A percentile compares a stretch with the other conserved stretches of the same genome.
Evolutionary conservation across 2,113 vertebrate species (phyloP).

Genomic region (Pollimyrus isidori): DNA sequence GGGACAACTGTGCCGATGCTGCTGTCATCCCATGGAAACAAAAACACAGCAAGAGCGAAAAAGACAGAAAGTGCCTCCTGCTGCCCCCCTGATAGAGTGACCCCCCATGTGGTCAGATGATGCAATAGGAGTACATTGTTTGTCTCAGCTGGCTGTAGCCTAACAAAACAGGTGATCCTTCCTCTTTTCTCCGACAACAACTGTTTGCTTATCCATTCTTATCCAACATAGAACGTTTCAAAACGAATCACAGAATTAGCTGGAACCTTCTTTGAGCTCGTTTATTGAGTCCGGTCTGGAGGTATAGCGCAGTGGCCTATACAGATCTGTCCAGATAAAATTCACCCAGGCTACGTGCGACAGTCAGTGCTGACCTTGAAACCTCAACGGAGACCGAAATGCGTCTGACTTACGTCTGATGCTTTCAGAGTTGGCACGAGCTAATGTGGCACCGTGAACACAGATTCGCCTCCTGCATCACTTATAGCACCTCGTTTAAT

Average conservation of each 20-base stretch:
- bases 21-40: neutral
- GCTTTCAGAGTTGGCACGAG: neutral
- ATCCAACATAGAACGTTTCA: neutral
- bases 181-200: no score
- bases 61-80: neutral
- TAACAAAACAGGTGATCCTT: neutral
- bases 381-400: neutral
- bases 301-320: neutral
- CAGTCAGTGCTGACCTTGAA: neutral
- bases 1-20: neutral
- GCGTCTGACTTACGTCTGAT: neutral
- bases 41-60: neutral
- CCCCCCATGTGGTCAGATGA: neutral
- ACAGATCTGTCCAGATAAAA: neutral
- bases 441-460: neutral
- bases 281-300: neutral
- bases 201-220: neutral
- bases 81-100: neutral
- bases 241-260: neutral
- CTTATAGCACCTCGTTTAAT: constrained; percentile 6
- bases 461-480: neutral
- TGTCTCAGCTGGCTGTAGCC: neutral
- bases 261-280: neutral
- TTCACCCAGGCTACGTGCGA: neutral
- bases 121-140: neutral